Base-by-base conservation (phyloP, 30 jellyfish, hydroid and myxozoan species). In the Aurelia aurita complex sp. Pacific region DNA sequence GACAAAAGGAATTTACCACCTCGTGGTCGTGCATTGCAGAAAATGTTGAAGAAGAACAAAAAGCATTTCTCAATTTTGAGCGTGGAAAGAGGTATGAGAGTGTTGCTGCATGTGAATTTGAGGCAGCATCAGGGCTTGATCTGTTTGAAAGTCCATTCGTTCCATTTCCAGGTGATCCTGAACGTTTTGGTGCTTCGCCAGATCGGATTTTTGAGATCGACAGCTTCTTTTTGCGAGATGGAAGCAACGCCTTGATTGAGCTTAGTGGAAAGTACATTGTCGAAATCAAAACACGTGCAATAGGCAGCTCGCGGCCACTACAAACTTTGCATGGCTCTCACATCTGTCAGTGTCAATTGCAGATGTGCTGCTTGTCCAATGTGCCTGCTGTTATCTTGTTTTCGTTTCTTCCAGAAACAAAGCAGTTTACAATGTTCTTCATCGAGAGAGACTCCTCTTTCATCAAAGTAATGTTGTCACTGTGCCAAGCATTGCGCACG, bases 151-250 rank as follows among this genome's bases (percentile, higher is more conserved):
- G 29, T 23, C 29, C 29, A 23, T 23, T 71, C 17, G 23, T 71
- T 11, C 64, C 51, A 4, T 51, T 4, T 71, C 81, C 68, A 23
- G 33, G 38, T 16, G 81, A 71, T 42, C 81, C 81, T 23, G 36
- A 71, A 23, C 64, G 6, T 16, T 71, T 34, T 42, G 81, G 68
- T 71, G 81, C 81, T 51, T 71, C 81, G 9, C 81, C 81, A 23
- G 81, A 71, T 40, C 38, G 64, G 23, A 15, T 71, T 17, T 71
- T 71, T 51, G 43, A 71, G 19, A 61, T 71, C 63, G 55, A 42
- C 29, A 23, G 29, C 29, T 23, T 23, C 29, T 23, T 23, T 23
- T 23, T 23, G 29, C 29, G 29, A 23, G 29, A 23, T 23, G 29
- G 29, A 23, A 23, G 29, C 29, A 23, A 23, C 29, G 29, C 29